Conservation (phyloP, 2,797 vertebrate species). For the Aphelocoma californica region DNA sequence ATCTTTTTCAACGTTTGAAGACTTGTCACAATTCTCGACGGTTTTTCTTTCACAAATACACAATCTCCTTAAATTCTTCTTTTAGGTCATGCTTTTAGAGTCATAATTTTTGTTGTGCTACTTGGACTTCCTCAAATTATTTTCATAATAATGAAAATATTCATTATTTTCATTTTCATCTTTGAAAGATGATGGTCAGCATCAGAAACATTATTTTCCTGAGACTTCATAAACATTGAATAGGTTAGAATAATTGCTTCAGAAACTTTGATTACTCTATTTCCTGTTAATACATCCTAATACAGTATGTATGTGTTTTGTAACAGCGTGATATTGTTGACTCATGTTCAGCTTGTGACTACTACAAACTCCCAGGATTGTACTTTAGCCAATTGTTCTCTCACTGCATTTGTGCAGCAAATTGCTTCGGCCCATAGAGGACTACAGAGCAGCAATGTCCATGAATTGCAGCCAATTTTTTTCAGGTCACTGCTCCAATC, state of each 20-base stretch:
- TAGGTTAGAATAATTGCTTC: background rate
- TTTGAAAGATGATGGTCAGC: background rate
- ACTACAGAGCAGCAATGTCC: background rate
- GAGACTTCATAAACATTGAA: background rate
- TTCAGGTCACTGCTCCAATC: background rate
- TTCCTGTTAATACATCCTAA: slow-evolving; percentile 26
- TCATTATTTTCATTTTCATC: too few species aligned
- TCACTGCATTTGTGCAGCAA: background rate
- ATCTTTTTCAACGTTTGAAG: background rate
- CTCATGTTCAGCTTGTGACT: slow-evolving; percentile 61
- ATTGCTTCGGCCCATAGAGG: background rate
- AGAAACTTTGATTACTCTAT: background rate
- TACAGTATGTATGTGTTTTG: slow-evolving; percentile 11
- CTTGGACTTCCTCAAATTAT: background rate
- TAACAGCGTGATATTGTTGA: slow-evolving; percentile 20
- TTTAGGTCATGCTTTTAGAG: background rate
- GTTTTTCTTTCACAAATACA: background rate
- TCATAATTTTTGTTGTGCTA: background rate
- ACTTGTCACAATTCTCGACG: background rate
- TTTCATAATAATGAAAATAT: too few species aligned
- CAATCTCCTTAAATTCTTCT: background rate
- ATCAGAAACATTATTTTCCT: background rate
- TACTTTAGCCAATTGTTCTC: background rate
- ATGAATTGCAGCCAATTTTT: background rate
- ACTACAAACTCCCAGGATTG: background rate